Evolutionary conservation across 2,113 vertebrate species (phyloP), one percentile per base, ranked within the genome.

Genomic region (Speoplatyrhinus poulsoni): DNA sequence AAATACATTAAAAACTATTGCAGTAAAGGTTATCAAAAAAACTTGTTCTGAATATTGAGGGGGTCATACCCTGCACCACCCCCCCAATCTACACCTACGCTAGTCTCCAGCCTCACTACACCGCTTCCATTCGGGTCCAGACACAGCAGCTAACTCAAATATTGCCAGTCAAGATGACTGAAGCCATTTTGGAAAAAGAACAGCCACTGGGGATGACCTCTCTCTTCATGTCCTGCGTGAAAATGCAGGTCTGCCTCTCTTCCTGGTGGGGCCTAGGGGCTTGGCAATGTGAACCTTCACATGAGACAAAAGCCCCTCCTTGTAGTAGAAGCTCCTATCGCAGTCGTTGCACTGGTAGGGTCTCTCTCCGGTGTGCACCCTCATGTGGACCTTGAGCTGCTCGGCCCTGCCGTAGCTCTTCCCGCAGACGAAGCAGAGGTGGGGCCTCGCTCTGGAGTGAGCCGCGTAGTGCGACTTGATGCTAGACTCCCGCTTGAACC

Each of bases 361-460:
- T 16, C 48, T 62, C 60, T 62, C 55, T 6, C 66, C 66, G 2
- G 66, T 60, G 19, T 68, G 66, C 50, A 47, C 66, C 11, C 66
- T 50, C 48, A 62, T 5, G 60, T 62, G 60, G 46, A 62, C 60
- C 19, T 62, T 62, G 0, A 62, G 60, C 16, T 47, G 46, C 19
- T 62, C 60, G 8, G n/a, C 15, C 11, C 60, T 62, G 16, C 46
- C 46, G 6, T 62, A 62, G 48, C 46, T 10, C 12, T 62, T 63
- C 8, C 60, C 69, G 5, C 69, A 70, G 12, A 62, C 17, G 60
- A 60, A 56, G 60, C 69, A 70, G 17, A 60, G 19, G 60, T 70
- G 50, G 3, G 69, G 69, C 19, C 41, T 55, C 41, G 62, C 69
- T 11, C 69, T 46, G 11, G 54, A 49, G 16, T 55, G 33, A 11